Percentiles rank a stretch among this genome's conserved stretches.
Conservation (phyloP, 2,113 vertebrate species). For the Pristiophorus japonicus region DNA sequence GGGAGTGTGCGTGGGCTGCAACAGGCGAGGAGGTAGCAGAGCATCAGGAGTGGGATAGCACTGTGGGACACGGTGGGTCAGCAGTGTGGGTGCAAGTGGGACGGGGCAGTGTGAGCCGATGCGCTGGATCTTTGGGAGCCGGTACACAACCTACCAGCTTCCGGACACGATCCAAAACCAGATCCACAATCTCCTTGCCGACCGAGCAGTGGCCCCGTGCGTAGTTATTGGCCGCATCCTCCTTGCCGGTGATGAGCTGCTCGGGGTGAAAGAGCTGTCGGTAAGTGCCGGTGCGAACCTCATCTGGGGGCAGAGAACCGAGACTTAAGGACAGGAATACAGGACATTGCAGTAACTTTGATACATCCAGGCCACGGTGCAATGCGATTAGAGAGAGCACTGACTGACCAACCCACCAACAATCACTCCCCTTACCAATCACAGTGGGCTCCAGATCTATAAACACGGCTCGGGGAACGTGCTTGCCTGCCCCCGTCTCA, state of each 20-base stretch:
- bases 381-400: not conserved
- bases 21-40: too few relatives aligned
- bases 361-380: not conserved
- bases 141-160: conserved; percentile 57
- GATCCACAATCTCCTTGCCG: conserved; percentile 69
- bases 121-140: too few relatives aligned
- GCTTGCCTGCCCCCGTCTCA: conserved; percentile 60
- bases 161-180: conserved; percentile 63
- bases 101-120: too few relatives aligned
- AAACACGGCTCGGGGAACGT: conserved; percentile 64
- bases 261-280: conserved; percentile 67
- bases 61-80: too few relatives aligned
- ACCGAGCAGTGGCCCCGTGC: conserved; percentile 70
- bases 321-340: not conserved
- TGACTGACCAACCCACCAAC: not conserved
- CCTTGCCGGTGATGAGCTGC: conserved; percentile 67
- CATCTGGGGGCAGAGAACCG: conserved; percentile 52
- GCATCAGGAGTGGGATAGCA: too few relatives aligned
- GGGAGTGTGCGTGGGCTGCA: too few relatives aligned
- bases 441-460: conserved; percentile 66
- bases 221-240: conserved; percentile 70
- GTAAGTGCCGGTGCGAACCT: conserved; percentile 61
- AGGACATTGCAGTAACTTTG: too few relatives aligned
- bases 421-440: conserved; percentile 54
- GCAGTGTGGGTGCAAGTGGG: too few relatives aligned